Evolutionary conservation across 2,113 vertebrate species (phyloP), one percentile per base, ranked within the genome.

Genomic region (Cranoglanis bouderius): DNA sequence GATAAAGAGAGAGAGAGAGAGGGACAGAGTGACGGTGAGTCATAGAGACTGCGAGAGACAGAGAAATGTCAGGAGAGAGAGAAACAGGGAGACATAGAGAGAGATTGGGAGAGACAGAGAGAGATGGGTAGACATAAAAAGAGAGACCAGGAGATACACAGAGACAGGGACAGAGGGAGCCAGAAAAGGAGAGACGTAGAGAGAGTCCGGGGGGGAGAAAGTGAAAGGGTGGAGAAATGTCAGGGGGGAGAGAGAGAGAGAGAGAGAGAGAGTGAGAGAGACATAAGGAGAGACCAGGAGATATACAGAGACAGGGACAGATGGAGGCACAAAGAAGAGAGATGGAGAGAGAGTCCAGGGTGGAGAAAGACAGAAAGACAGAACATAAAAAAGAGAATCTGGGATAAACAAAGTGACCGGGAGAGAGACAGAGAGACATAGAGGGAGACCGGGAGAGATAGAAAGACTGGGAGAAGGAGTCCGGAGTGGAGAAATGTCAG

Each of bases 91-190:
- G n/a, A n/a, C n/a, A n/a, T n/a, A n/a, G n/a, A 72, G 59, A 78
- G 21, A 61, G 38, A 84, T n/a, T n/a, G n/a, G n/a, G 26, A 24
- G 32, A 46, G 5, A 53, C 0, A 38, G 61, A 72, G 4, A 70
- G 24, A 85, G 46, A 53, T 2, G 14, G 63, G 4, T 8, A 72
- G 46, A 84, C 1, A 85, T 35, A 59, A 92, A 90, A 53, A 57
- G 82, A 90, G 83, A 9, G 96, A 93, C 91, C 88, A 91, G 90
- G 90, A 93, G 16, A 57, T 0, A 19, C 1, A 82, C 5, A 82
- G 53, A 35, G 51, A 38, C 4, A 72, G 35, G 6, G 35, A 38
- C 1, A 72, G 7, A 57, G n/a, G 38, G 32, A 57, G 0, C 1
- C 6, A n/a, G 1, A 29, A 13, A 12, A 9, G 2, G 16, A 72